phyloP scores from a whole-genome alignment of 1,140 invertebrate species.

The Sipha flava region DNA sequence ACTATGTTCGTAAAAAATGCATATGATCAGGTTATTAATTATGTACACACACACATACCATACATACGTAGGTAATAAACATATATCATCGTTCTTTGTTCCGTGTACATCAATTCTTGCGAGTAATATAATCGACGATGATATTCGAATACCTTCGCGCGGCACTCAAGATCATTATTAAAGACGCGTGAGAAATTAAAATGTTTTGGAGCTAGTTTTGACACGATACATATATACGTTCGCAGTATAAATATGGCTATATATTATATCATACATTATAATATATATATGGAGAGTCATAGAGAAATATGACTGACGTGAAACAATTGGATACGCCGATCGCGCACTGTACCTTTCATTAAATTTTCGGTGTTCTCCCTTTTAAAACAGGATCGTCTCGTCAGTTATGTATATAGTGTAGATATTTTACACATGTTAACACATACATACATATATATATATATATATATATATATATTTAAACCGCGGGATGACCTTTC shows the following conservation, averaged over 20 bases:
- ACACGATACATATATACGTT: not conserved
- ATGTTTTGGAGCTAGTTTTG: not conserved
- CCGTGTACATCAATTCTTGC: not conserved
- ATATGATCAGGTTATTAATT: not conserved
- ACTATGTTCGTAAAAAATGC: not conserved
- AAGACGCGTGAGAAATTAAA: conserved; percentile 19
- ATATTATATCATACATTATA: not conserved
- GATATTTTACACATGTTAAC: not conserved
- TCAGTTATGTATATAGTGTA: not conserved
- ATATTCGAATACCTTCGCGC: not conserved
- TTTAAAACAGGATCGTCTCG: not conserved
- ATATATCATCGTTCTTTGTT: not conserved
- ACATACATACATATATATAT: not conserved
- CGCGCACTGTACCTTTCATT: not conserved
- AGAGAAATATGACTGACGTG: not conserved
- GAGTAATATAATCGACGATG: not conserved
- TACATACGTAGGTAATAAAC: not conserved
- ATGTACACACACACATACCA: too few relatives aligned
- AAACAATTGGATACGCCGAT: not conserved
- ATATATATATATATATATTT: not conserved
- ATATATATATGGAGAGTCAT: not conserved
- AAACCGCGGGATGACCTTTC: not conserved
- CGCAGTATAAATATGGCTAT: too few relatives aligned
- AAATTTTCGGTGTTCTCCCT: not conserved
- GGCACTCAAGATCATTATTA: not conserved